Base-by-base conservation (phyloP, 2,888 invertebrate genomes). In the Corythucha ciliata region DNA sequence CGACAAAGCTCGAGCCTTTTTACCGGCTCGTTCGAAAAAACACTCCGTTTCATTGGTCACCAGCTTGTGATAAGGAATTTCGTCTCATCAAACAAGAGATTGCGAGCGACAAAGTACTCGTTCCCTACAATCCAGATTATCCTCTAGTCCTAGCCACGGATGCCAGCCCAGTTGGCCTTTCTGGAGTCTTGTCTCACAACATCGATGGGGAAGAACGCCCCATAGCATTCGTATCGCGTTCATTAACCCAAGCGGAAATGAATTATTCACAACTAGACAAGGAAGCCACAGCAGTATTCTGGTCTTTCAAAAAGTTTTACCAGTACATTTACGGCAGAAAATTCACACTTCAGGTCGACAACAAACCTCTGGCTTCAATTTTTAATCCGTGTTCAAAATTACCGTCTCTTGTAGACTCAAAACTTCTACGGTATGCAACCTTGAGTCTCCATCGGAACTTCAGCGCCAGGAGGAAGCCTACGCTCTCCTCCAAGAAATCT, bases 101-200 rank as follows among this genome's bases (percentile, higher is more conserved):
- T 39, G 8, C 8, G n/a, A 39, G 40, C 21, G 40, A 39, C 6
- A 4, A 24, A 14, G n/a, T 50, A 16, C 39, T 57, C 7, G 32
- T 45, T 12, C 49, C 52, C 27, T 59, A 50, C 45, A 39, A 59
- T 47, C 47, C 48, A 40, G 25, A 57, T 3, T 37, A 53, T 18
- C 8, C 18, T 16, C 5, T 46, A 6, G 20, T 33, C 12, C n/a
- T 46, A 21, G 33, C 46, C 14, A 51, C 48, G 10, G 58, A 56
- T 36, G 55, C 58, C 10, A 48, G 53, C 41, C 52, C 54, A 14
- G 32, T 21, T 16, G 55, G 57, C 8, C 34, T 58, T 27, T 46
- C 40, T 25, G 57, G 48, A 44, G 56, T 59, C 34, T 45, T 62
- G 16, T 56, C 57, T 29, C 58, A 61, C 39, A n/a, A 26, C 12